Base-by-base conservation (phyloP, 2,113 vertebrate genomes). In the Nanorana parkeri region DNA sequence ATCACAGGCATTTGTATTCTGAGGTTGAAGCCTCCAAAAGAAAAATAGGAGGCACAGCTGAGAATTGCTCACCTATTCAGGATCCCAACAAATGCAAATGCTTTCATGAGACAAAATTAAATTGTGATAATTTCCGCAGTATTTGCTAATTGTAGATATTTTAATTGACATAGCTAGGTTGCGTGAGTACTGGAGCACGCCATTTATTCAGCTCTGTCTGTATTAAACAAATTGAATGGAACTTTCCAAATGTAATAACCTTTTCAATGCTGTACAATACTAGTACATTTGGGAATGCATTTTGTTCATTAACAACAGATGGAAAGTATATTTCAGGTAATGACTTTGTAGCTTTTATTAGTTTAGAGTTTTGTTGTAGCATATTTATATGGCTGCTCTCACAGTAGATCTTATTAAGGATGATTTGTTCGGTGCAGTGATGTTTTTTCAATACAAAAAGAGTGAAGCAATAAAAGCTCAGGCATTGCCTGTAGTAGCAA, bases 1-100 rank as follows among this genome's bases (percentile, higher is more conserved):
- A 82, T 82, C 80, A 75, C 51, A 64, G 74, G 47, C 51, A 67
- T 82, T 82, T 82, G 80, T 82, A 82, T 75, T 75, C 61, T 19
- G 17, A n/a, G 51, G 51, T 51, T 56, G 20, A 56, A 36, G 51
- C 67, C 5, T 72, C 58, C 17, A 64, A 52, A 72, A 64, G 51
- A 65, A 74, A 56, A 81, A 17, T 64, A 64, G 51, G 19, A 74
- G 26, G 47, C 61, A 74, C 65, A 65, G 16, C 69, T 64, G 41
- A 66, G 32, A 74, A 29, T 8, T 17, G 47, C 15, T 82, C 20
- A 26, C n/a, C 51, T 66, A 47, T 60, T 29, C 24, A 24, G 8
- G 29, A 21, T 41, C 21, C 23, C 41, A 32, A 16, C n/a, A 26
- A 23, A 75, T 67, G 19, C 28, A 32, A 61, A 80, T 72, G 23